These are phyloP conservation scores for Cryptus viduatorius DNA, from an alignment of 2,888 invertebrate genomes.

Conservation along the genomic window DNA sequence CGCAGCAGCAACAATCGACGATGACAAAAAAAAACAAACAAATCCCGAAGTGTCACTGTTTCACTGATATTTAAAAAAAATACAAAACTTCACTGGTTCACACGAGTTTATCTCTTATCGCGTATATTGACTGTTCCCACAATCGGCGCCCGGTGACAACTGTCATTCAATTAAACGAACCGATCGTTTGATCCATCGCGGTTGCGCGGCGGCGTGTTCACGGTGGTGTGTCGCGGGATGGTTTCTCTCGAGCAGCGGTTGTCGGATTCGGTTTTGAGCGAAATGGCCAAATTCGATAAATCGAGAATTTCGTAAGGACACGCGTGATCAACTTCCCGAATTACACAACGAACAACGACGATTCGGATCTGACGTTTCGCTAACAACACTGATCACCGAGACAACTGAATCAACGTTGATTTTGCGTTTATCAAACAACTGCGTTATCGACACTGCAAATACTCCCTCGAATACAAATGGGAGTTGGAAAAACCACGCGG, in stretches of 20 bases:
- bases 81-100: constrained; percentile 63
- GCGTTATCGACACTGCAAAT: constrained; percentile 36
- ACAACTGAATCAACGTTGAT: constrained; percentile 22
- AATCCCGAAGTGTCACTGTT: constrained; percentile 14
- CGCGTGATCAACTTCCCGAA: background rate
- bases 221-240: constrained; percentile 39
- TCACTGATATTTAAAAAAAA: constrained; percentile 20
- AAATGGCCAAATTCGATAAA: background rate
- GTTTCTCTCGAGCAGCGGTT: constrained; percentile 12
- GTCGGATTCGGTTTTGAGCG: background rate
- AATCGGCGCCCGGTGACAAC: constrained; percentile 28
- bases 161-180: constrained; percentile 50
- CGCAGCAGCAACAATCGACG: constrained; percentile 12
- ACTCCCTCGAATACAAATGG: constrained; percentile 49
- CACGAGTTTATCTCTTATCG: constrained; percentile 43
- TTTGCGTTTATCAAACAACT: background rate
- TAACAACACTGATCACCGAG: constrained; percentile 31
- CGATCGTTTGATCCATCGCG: constrained; percentile 67
- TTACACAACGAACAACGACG: constrained; percentile 1
- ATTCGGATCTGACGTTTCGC: constrained; percentile 18
- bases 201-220: constrained; percentile 26
- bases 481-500: constrained; percentile 63
- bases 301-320: background rate
- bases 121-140: constrained; percentile 37
- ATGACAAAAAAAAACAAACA: constrained; percentile 36